phyloP scores from a whole-genome alignment of 2,113 vertebrate species.

The Erinaceus europaeus region DNA sequence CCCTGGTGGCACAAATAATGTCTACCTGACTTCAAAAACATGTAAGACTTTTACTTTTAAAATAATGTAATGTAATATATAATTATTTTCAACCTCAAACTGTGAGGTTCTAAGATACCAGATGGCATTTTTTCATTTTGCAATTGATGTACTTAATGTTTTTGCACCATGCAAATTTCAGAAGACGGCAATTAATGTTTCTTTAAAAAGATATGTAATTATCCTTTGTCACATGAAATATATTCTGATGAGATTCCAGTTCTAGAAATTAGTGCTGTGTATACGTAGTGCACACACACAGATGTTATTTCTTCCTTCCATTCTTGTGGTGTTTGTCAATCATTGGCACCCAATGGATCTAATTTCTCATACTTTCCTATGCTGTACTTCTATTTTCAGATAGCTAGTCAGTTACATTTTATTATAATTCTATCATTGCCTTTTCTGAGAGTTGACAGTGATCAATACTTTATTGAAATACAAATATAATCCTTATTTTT shows the following conservation, averaged over 20 bases:
- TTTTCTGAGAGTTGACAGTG: conserved; percentile 1
- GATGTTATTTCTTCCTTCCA: neutral
- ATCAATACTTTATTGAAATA: neutral
- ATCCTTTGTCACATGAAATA: conserved; percentile 13
- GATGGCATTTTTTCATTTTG: conserved; percentile 33
- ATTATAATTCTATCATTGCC: neutral
- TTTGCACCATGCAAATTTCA: conserved; percentile 21
- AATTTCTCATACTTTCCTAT: neutral
- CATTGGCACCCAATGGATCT: neutral
- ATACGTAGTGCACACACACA: neutral
- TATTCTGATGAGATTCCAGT: neutral
- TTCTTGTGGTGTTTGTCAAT: neutral
- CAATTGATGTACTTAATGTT: conserved; percentile 9
- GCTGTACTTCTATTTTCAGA: neutral
- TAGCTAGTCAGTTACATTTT: neutral
- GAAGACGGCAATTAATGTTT: conserved; percentile 26
- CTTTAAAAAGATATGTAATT: conserved; percentile 40
- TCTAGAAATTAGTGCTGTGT: neutral
- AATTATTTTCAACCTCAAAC: conserved; percentile 16
- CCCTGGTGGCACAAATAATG: too few relatives aligned
- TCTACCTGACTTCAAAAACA: too few relatives aligned
- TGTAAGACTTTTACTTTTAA: too few relatives aligned
- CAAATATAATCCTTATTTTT: neutral
- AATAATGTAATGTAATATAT: too few relatives aligned
- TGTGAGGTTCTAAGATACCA: neutral